Percentiles rank a stretch among this genome's conserved stretches.
Evolutionary conservation across 2,113 vertebrate genomes (phyloP).

Genomic region (Lichenostomus cassidix): DNA sequence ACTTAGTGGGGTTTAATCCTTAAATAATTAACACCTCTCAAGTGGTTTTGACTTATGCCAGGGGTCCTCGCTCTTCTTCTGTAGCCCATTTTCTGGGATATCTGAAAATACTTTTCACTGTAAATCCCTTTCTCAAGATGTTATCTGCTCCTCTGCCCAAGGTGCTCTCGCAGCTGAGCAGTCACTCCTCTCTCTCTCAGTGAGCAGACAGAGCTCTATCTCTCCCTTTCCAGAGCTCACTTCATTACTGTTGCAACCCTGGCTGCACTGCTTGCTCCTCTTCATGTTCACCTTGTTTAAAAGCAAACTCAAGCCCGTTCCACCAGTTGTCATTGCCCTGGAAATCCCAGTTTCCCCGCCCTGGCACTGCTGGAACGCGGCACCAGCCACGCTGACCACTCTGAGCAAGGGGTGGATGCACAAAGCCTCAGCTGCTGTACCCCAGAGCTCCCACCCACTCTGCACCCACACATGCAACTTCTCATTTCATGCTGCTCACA

Average conservation of each 20-base stretch:
- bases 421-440: neutral
- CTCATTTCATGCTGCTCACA: neutral
- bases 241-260: neutral
- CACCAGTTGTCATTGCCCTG: neutral
- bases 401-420: neutral
- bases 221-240: neutral
- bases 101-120: constrained; percentile 8
- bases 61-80: constrained; percentile 1
- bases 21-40: constrained; percentile 58
- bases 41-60: neutral
- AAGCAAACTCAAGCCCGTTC: neutral
- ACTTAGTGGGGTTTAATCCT: constrained; percentile 43
- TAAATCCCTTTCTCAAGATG: constrained; percentile 23
- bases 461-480: neutral
- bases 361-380: rapidly evolving
- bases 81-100: constrained; percentile 2
- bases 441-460: neutral
- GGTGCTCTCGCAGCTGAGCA: neutral
- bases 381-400: neutral
- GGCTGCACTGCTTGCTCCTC: neutral
- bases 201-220: neutral
- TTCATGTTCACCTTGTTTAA: neutral
- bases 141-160: constrained; percentile 18
- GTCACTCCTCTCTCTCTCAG: neutral
- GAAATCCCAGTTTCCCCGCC: neutral